Evolutionary conservation across 2,888 invertebrate genomes (phyloP).

Genomic region (Trissoscelio sp.): DNA sequence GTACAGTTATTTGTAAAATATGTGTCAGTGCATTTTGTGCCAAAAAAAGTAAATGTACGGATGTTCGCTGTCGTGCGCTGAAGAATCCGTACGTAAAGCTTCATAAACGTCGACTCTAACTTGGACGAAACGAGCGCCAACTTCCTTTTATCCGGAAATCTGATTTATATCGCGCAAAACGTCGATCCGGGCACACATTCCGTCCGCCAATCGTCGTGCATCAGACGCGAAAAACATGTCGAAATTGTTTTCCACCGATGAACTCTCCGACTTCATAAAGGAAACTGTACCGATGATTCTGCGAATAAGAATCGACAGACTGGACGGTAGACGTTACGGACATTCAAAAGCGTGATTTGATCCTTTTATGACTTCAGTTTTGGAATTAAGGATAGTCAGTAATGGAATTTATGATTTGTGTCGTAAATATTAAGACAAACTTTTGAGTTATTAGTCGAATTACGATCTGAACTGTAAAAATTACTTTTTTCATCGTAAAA

Average conservation of each 20-base stretch:
- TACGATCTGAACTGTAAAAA: too few relatives aligned
- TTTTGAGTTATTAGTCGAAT: too few relatives aligned
- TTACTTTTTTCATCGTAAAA: too few relatives aligned
- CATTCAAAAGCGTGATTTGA: neutral
- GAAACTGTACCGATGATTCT: conserved; percentile 30
- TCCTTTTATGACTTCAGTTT: conserved; percentile 3
- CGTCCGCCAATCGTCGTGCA: conserved; percentile 28
- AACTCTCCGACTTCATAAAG: conserved; percentile 48
- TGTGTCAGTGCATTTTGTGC: too few relatives aligned
- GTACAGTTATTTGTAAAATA: too few relatives aligned
- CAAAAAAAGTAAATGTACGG: conserved; percentile 43
- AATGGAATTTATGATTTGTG: too few relatives aligned
- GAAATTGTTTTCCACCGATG: conserved; percentile 50
- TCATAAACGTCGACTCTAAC: conserved; percentile 57
- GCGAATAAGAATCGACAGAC: conserved; percentile 16
- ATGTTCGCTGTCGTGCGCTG: conserved; percentile 44
- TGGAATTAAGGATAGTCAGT: neutral
- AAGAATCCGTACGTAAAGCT: conserved; percentile 49
- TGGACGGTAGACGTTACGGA: too few relatives aligned
- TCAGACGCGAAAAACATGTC: conserved; percentile 49
- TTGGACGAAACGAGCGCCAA: conserved; percentile 40
- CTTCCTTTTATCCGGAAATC: conserved; percentile 54
- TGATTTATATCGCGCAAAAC: conserved; percentile 56
- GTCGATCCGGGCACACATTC: conserved; percentile 34
- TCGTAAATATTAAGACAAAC: neutral